Base-by-base conservation (phyloP, 2,113 vertebrate species). In the Triplophysa siluroides region DNA sequence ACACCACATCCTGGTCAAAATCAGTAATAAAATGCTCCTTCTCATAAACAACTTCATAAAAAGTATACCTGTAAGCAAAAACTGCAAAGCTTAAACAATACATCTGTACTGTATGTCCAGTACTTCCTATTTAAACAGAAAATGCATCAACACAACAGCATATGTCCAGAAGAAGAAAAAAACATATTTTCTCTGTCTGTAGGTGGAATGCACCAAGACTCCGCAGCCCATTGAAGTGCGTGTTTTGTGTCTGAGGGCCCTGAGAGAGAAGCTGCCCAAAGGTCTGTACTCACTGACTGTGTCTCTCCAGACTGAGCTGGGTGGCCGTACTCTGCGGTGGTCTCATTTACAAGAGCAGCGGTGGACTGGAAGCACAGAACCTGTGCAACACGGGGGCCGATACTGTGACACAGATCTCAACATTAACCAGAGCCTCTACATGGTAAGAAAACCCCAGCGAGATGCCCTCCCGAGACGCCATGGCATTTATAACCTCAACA, bases 231-330 rank as follows among this genome's bases (percentile, higher is more conserved):
- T 96, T 81, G 93, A 96, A 81, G 92, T 99, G 79, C 86, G 72
- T 3, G 47, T 98, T 81, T 90, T 87, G 82, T 96, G 95, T 86
- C 81, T 97, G 10, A 92, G 95, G 23, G 94, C 94, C 33, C 89
- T 94, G 80, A 95, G 95, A 86, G 94, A 97, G 91, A 99, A 98
- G 80, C 89, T 94, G 50, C 93, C 95, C 21, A 90, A 83, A 86
- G 96, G 97, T 41, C 90, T 76, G 68, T 98, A 97, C 74, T 9
- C 84, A 11, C 86, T 98, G 79, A 92, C 83, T 38, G 85, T 95
- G 88, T 93, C 93, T 78, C 86, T 98, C 70, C 92, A 94, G 66
- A 87, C 86, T 52, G 54, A 10, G 52, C 92, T 95, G 2, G 95
- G 95, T 3, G 93, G 92, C 65, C 63, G 76, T 18, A 78, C 81